Percentiles rank a stretch among this genome's conserved stretches.
Evolutionary conservation across 2,113 vertebrate genomes (phyloP).

Genomic region (Gymnobelideus leadbeateri): DNA sequence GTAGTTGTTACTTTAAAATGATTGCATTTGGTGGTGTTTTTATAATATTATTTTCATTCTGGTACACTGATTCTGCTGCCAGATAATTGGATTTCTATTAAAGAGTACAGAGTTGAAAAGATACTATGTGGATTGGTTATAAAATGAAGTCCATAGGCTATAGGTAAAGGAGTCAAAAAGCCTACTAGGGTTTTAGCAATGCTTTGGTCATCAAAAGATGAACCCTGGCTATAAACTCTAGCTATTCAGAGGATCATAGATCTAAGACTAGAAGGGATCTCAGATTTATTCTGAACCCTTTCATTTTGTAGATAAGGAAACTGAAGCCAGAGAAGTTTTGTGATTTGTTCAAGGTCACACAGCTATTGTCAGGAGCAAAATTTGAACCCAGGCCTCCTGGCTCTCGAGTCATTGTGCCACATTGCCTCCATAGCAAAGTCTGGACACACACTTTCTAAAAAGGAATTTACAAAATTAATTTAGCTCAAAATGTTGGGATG

Average conservation of each 20-base stretch:
- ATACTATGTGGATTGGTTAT: background rate
- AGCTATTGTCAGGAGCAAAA: background rate
- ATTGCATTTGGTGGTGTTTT: background rate
- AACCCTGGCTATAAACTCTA: background rate
- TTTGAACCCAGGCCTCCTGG: background rate
- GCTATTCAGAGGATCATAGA: background rate
- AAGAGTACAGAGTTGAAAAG: background rate
- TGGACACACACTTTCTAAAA: background rate
- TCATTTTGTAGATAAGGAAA: too few species aligned
- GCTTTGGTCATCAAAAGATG: background rate
- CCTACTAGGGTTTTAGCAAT: background rate
- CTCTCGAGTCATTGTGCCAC: background rate
- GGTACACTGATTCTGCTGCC: background rate
- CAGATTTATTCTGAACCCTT: background rate
- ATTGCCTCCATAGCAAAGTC: background rate
- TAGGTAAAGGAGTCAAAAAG: background rate
- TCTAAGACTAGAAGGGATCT: background rate
- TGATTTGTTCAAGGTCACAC: background rate
- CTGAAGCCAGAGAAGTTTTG: background rate
- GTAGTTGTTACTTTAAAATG: background rate
- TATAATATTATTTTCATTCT: conserved; percentile 11
- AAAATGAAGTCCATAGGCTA: background rate
- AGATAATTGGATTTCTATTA: background rate
- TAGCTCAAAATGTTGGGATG: background rate
- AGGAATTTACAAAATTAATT: background rate